Evolutionary conservation across 2,888 invertebrate species (phyloP), one percentile per base, ranked within the genome.

Genomic region (Eugnorisma glareosa): DNA sequence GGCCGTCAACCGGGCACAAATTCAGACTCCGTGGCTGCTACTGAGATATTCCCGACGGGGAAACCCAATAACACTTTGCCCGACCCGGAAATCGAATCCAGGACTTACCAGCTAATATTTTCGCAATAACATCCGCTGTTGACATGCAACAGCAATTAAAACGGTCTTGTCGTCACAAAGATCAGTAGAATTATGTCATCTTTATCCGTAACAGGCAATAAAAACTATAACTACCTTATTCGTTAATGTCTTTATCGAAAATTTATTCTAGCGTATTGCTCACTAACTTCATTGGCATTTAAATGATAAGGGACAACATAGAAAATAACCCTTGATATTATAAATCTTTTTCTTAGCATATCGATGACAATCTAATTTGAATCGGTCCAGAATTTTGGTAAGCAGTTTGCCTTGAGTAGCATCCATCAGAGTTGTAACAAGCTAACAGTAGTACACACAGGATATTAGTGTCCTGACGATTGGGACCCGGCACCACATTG

Each of bases 201-300:
- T 51, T 24, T 28, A 63, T 24, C 10, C 43, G 28, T 28, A 28
- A 15, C 11, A 11, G 24, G 31, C 24, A 40, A n/a, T 75, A 48
- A 64, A 75, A 57, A 13, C 31, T 37, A 81, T 37, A 48, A 74
- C 75, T 51, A 24, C 35, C 18, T 43, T 28, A 15, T 43, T 37
- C 43, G 63, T 77, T 24, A 77, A 35, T 43, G 21, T 43, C 10
- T 51, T 51, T 74, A 72, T 28, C 31, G 28, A 35, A 81, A 61
- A 21, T 15, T 18, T 74, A 61, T 51, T 61, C 35, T 7, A 73
- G 11, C 35, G 11, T 61, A 81, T 35, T 73, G 51, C 35, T 57
- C 13, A 51, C n/a, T 51, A 54, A 54, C n/a, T 51, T 73, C 35
- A 35, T 73, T 81, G 81, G 8, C 13, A 73, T 81, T 81, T 59